Percentiles rank a stretch among this genome's conserved stretches.
Conservation (phyloP, 2,888 invertebrate species). For the Ophion ventricosus region DNA sequence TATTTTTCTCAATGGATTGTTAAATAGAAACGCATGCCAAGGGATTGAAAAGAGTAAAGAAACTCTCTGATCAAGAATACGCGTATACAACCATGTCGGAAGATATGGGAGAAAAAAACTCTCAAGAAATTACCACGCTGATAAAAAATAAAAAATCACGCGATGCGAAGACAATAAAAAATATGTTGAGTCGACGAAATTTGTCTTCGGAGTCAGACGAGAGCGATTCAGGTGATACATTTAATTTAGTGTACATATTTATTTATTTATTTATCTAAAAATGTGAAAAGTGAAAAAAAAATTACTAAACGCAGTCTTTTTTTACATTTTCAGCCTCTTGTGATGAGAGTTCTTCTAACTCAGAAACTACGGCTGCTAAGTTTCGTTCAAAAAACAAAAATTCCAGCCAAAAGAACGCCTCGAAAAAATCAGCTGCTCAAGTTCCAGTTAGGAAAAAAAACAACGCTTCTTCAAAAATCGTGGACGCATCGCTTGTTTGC, state of each 20-base stretch:
- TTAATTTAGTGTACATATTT: conserved; percentile 9
- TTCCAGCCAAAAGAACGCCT: neutral
- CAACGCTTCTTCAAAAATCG: conserved; percentile 2
- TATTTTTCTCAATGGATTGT: conserved; percentile 1
- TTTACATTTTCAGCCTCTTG: conserved; percentile 16
- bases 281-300: conserved; percentile 21
- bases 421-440: neutral
- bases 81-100: conserved; percentile 20
- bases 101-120: conserved; percentile 15
- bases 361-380: neutral
- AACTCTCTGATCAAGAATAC: conserved; percentile 23
- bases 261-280: neutral
- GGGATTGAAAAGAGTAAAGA: conserved; percentile 11
- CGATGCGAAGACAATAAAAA: conserved; percentile 1
- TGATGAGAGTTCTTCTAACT: conserved; percentile 18
- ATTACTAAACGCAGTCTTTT: neutral
- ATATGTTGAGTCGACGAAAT: conserved; percentile 20
- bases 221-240: conserved; percentile 1
- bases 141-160: conserved; percentile 12
- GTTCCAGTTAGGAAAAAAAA: conserved; percentile 1
- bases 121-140: conserved; percentile 11
- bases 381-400: conserved; percentile 11
- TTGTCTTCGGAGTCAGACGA: conserved; percentile 15
- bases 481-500: neutral
- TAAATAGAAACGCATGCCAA: conserved; percentile 23